Percentiles rank a stretch among this genome's conserved stretches.
These are phyloP conservation scores for Lucilia cuprina DNA, from an alignment of 1,140 invertebrate species.

Conservation along the genomic window DNA sequence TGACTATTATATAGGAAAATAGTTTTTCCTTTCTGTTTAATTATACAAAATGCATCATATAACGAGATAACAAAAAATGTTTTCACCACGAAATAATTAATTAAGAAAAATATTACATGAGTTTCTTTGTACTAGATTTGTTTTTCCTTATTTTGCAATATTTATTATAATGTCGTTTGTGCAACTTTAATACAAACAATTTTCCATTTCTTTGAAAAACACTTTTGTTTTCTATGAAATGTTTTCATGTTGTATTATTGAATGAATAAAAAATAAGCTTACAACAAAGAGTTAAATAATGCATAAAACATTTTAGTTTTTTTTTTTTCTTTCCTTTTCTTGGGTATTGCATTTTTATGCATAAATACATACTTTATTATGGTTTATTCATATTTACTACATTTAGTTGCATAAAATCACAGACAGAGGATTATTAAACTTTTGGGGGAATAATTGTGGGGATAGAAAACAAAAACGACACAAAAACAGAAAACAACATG, in stretches of 20 bases:
- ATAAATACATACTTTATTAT: constrained; percentile 23
- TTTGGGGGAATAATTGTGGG: background rate
- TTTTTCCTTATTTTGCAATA: background rate
- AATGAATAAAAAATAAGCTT: background rate
- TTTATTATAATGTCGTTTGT: background rate
- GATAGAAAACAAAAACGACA: background rate
- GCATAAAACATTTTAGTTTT: constrained; percentile 15
- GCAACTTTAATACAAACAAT: background rate
- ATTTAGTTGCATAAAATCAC: constrained; percentile 4
- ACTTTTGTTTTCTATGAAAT: constrained; percentile 16
- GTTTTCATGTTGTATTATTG: background rate
- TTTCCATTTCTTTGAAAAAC: background rate
- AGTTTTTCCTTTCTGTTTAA: background rate
- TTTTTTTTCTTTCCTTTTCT: background rate
- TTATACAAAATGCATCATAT: background rate
- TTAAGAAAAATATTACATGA: background rate
- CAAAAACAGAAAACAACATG: constrained; percentile 8
- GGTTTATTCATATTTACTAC: constrained; percentile 32
- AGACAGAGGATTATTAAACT: background rate
- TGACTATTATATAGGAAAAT: background rate
- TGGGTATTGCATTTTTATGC: background rate
- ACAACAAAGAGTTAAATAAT: constrained; percentile 30
- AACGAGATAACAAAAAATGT: background rate
- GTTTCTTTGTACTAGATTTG: background rate
- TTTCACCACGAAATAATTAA: constrained; percentile 1